Evolutionary conservation across 2,113 vertebrate genomes (phyloP).

Genomic region (Saiga tatarica): DNA sequence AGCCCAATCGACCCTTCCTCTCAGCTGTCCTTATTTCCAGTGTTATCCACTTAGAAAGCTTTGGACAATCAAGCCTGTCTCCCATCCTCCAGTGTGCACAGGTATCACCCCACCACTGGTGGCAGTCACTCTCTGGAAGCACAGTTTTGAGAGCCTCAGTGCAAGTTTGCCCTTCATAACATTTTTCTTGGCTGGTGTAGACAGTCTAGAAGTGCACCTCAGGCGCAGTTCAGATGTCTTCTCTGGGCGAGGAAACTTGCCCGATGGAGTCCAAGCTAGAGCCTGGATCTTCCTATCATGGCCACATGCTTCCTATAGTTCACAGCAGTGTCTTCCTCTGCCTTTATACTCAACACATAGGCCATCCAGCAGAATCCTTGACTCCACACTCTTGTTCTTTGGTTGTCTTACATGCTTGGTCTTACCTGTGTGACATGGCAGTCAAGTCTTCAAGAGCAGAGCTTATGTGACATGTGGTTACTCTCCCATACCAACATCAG

Average conservation of each 20-base stretch:
- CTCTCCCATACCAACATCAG: not conserved
- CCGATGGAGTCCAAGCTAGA: not conserved
- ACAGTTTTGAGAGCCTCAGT: not conserved
- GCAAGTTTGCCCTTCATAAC: not conserved
- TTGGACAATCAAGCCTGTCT: not conserved
- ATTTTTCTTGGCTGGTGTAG: not conserved
- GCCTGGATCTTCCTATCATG: not conserved
- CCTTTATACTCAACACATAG: not conserved
- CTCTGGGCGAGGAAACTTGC: not conserved
- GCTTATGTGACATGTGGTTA: not conserved
- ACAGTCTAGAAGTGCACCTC: not conserved
- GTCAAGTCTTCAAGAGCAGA: not conserved
- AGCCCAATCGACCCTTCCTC: not conserved
- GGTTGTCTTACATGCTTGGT: not conserved
- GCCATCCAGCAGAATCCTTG: not conserved
- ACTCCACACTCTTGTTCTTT: not conserved
- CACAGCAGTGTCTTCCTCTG: not conserved
- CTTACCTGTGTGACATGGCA: not conserved
- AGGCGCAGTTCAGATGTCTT: not conserved
- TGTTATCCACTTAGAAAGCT: not conserved
- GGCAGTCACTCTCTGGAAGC: not conserved
- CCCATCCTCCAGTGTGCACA: not conserved
- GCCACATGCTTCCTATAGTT: not conserved
- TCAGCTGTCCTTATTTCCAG: not conserved
- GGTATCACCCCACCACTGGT: too few relatives aligned